Evolutionary conservation across 2,113 vertebrate species (phyloP), one percentile per base, ranked within the genome.

Genomic region (Bagarius yarrelli): DNA sequence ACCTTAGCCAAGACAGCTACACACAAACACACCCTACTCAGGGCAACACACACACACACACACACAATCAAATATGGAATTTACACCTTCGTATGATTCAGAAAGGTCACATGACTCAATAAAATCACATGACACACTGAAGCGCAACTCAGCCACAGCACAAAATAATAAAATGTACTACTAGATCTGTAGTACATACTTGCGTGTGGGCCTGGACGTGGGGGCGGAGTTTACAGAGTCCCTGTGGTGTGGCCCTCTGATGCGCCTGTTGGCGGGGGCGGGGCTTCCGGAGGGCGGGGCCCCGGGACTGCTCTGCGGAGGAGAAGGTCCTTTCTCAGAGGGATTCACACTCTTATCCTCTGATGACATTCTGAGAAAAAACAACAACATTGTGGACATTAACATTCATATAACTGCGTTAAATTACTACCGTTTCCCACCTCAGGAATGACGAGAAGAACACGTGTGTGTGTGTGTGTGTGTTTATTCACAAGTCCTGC

Each of bases 191-290:
- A 13, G 11, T 3, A 93, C 94, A 91, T 94, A 95, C 93, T 95
- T 95, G 93, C 94, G 94, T 89, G 92, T 93, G 92, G 90, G 91
- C 90, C 93, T 94, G 91, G 92, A 53, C 59, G 74, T 77, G 55
- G 32, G 92, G 90, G 92, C 90, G 91, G 93, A 92, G 92, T 53
- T 78, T 53, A 91, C 92, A 88, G 94, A 94, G 95, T 95, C 95
- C 93, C 94, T 95, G 90, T 92, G 93, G 90, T 94, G 94, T 90
- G 93, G 93, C 88, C 95, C 95, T 91, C 94, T 92, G 89, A 93
- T 93, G 92, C 93, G 94, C 92, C 92, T 94, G 93, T 95, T 94
- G 89, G 93, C 87, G 90, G 92, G 89, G 90, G 94, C 91, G 81
- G 94, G 93, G 90, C 94, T 94, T 88, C 92, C 92, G 83, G 92